phyloP scores from a whole-genome alignment of 53 echinoderm and acorn worm genomes.

The Zoroaster sp. region DNA sequence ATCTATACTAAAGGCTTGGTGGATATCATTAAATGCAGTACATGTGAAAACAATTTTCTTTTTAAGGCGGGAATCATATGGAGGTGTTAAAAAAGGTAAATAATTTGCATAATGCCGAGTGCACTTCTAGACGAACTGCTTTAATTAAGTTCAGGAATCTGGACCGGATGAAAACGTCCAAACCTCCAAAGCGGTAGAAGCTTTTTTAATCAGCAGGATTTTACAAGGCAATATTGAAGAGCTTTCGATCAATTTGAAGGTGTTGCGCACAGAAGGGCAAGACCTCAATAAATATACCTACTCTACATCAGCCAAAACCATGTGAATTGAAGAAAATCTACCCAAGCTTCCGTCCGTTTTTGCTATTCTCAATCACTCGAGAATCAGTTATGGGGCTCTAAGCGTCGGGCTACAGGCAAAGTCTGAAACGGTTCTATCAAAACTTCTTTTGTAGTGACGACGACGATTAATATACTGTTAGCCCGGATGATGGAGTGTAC shows the following conservation, averaged over 20 bases:
- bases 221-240: not conserved
- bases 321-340: not conserved
- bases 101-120: not conserved
- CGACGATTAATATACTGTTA: not conserved
- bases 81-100: not conserved
- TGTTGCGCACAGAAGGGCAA: not conserved
- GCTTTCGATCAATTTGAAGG: conserved; percentile 22
- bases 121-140: not conserved
- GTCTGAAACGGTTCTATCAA: not conserved
- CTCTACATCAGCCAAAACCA: not conserved
- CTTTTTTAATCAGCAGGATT: conserved; percentile 30
- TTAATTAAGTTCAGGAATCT: conserved; percentile 3
- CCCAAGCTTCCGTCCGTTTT: conserved; percentile 18
- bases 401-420: not conserved
- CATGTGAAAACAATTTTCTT: too few relatives aligned
- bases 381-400: not conserved
- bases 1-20: too few relatives aligned
- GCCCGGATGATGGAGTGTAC: not conserved
- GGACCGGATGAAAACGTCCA: not conserved
- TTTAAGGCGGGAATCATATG: too few relatives aligned
- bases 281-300: not conserved
- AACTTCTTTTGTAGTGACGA: not conserved
- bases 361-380: conserved; percentile 18
- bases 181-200: not conserved
- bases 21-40: too few relatives aligned